Evolutionary conservation across 1,140 invertebrate species (phyloP).

Genomic region (Marisa cornuarietis): DNA sequence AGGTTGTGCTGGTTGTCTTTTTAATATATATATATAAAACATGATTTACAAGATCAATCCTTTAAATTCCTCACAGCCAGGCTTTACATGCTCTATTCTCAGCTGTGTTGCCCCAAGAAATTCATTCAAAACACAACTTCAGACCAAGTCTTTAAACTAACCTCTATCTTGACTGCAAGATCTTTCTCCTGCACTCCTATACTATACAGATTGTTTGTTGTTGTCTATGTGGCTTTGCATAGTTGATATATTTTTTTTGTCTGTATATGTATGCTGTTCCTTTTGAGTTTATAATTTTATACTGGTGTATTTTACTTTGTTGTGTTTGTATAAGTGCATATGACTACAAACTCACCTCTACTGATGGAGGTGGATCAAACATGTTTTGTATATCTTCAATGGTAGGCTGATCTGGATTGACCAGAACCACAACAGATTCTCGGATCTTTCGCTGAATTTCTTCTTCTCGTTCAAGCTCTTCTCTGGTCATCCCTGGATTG

Average conservation of each 20-base stretch:
- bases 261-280: no score
- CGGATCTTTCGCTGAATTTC: conserved; percentile 21
- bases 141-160: neutral
- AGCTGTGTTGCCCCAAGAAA: neutral
- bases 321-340: no score
- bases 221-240: neutral
- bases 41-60: neutral
- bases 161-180: neutral
- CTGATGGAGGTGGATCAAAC: neutral
- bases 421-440: conserved; percentile 10
- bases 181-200: neutral
- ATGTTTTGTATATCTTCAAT: conserved; percentile 12
- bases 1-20: neutral
- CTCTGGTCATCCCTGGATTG: conserved; percentile 5
- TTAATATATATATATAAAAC: neutral
- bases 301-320: no score
- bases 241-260: no score
- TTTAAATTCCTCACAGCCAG: no score
- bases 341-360: conserved; percentile 1
- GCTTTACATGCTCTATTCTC: neutral
- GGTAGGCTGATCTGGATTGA: conserved; percentile 1
- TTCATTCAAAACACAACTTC: neutral
- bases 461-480: conserved; percentile 11
- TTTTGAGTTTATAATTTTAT: neutral
- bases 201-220: neutral